Base-by-base conservation (phyloP, 2,888 invertebrate species). In the Willowsia nigromaculata region DNA sequence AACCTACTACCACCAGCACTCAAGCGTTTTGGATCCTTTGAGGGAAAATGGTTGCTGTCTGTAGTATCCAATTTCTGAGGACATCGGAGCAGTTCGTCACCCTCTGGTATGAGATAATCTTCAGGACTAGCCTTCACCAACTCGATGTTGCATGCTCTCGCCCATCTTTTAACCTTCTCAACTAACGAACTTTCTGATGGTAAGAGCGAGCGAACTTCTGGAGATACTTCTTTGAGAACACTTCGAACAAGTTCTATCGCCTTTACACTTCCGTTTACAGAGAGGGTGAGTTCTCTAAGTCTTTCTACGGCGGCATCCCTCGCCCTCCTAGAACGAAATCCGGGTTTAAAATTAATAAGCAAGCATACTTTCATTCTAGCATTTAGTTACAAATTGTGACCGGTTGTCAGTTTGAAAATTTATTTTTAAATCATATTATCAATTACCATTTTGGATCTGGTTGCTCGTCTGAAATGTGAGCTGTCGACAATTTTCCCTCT, bases 291-390 rank as follows among this genome's bases (percentile, higher is more conserved):
- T 30, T 88, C 47, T 40, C 83, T 18, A 0, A 88, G 56, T 30
- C 50, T 59, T 53, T 76, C 88, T 37, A 83, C 18, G 2, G 88
- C 88, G 11, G 43, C 74, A 74, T 88, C 82, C 74, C 43, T 88
- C 13, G 27, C 82, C 25, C 68, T 53, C 62, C 88, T 88, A 27
- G n/a, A n/a, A n/a, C n/a, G n/a, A n/a, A n/a, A n/a, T n/a, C n/a
- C n/a, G n/a, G n/a, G n/a, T n/a, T n/a, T n/a, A n/a, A n/a, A n/a
- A n/a, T n/a, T n/a, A n/a, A n/a, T n/a, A n/a, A n/a, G n/a, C n/a
- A n/a, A n/a, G n/a, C n/a, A n/a, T n/a, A n/a, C n/a, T n/a, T n/a
- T n/a, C n/a, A n/a, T n/a, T n/a, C n/a, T n/a, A n/a, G n/a, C n/a
- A n/a, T n/a, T n/a, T n/a, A n/a, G n/a, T n/a, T n/a, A n/a, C n/a